Evolutionary conservation across 2,888 invertebrate genomes (phyloP), one percentile per base, ranked within the genome.

Genomic region (Drosophila affinis): DNA sequence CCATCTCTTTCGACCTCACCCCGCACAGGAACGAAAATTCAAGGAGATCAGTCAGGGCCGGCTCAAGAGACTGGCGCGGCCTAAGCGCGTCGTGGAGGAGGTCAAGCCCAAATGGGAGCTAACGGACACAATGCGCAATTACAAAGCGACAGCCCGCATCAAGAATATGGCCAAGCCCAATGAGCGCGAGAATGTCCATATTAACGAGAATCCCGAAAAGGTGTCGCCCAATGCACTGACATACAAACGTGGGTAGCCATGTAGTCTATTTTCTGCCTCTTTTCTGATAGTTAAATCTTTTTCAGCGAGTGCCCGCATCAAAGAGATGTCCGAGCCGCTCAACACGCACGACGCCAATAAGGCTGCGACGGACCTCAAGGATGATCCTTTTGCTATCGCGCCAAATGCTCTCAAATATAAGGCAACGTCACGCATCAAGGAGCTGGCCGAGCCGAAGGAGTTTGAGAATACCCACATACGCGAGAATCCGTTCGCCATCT

Each of bases 391-490:
- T 75, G 85, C 89, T 3, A 92, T 94, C 21, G 90, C 92, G 1
- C 91, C 91, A 12, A 92, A 91, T 62, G 94, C 93, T 0, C 87
- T 93, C n/a, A 93, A 93, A 72, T 93, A 93, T 63, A 92, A 92
- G 71, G 78, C 93, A 9, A 89, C 93, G 1, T 76, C 90, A 2
- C 92, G 93, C 67, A 92, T 93, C 46, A 78, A 90, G 29, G 92
- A 93, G 75, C 76, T 94, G 59, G 92, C 94, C 1, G 92, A 92
- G 74, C 93, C 93, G 3, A 91, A 85, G 62, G 90, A 92, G 79
- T 81, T 91, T 82, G 79, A 90, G 44, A 92, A 93, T 9, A 88
- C 79, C 1, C 93, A 93, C 62, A 90, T 92, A 32, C 89, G 91
- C 62, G 91, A 91, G 27, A 92, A 93, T 90, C 92, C 93, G 0